These are phyloP conservation scores for Theristus sp. DNA, from an alignment of 2,888 invertebrate species.

Conservation along the genomic window DNA sequence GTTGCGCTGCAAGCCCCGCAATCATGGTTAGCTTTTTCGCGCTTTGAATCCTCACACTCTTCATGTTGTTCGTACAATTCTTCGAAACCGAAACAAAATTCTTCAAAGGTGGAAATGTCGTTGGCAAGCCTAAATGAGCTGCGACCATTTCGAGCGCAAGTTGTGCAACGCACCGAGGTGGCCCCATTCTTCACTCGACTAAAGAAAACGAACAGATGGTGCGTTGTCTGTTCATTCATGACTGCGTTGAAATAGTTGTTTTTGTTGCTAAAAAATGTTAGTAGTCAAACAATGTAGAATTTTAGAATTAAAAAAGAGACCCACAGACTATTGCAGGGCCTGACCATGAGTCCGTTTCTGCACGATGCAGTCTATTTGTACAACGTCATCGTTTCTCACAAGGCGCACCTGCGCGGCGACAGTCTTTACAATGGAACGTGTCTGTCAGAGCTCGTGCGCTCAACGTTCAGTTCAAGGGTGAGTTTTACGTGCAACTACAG, in stretches of 20 bases:
- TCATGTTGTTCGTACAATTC: too few relatives aligned
- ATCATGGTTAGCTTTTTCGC: not conserved
- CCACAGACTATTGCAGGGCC: not conserved
- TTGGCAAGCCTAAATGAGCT: not conserved
- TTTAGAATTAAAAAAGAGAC: not conserved
- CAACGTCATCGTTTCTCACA: not conserved
- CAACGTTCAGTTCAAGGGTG: not conserved
- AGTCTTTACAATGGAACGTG: not conserved
- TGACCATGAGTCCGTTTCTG: constrained; percentile 4
- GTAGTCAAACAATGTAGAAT: too few relatives aligned
- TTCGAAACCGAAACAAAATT: too few relatives aligned
- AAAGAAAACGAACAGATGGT: not conserved
- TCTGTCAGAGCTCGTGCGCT: not conserved
- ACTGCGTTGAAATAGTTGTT: too few relatives aligned
- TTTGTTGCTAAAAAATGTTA: too few relatives aligned
- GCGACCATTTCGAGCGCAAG: not conserved
- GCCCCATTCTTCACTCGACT: not conserved
- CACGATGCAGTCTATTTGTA: constrained; percentile 5
- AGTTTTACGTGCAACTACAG: too few relatives aligned
- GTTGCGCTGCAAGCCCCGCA: not conserved
- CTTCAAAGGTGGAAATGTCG: not conserved
- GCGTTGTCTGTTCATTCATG: too few relatives aligned
- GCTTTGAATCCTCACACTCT: too few relatives aligned
- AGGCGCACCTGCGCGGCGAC: not conserved
- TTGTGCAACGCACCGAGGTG: not conserved